phyloP scores from a whole-genome alignment of 2,888 invertebrate species.

The Subacronicta megacephala region DNA sequence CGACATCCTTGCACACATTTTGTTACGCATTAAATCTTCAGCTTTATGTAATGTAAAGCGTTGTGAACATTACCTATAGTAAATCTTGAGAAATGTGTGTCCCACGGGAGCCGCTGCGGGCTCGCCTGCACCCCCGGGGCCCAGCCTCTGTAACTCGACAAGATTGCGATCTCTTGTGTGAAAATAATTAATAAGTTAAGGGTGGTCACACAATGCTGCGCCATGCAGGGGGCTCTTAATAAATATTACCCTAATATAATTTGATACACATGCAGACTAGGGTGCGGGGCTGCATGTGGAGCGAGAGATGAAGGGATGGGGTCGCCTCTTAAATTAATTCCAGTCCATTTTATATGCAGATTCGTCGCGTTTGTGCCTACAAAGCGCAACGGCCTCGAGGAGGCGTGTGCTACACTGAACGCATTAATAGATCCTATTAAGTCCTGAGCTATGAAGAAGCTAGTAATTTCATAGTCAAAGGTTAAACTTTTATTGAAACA shows the following conservation, averaged over 20 bases:
- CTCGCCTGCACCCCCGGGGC: not conserved
- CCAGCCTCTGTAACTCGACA: not conserved
- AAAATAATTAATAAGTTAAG: conserved; percentile 61
- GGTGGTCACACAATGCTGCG: conserved; percentile 42
- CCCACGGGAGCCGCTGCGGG: conserved; percentile 10
- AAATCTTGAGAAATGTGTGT: conserved; percentile 1
- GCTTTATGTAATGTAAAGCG: not conserved
- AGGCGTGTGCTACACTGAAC: conserved; percentile 3
- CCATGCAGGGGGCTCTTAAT: conserved; percentile 45
- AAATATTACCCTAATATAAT: conserved; percentile 59
- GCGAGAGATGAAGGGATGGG: not conserved
- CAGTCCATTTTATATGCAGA: conserved; percentile 56
- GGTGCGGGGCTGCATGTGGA: not conserved
- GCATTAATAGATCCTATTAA: not conserved
- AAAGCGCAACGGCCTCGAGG: conserved; percentile 37
- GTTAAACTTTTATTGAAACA: too few relatives aligned
- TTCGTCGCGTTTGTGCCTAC: conserved; percentile 37
- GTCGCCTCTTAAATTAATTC: conserved; percentile 36
- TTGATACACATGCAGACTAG: conserved; percentile 37
- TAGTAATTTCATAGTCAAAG: not conserved
- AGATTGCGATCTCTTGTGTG: conserved; percentile 48
- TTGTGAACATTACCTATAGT: conserved; percentile 2
- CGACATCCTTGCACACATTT: conserved; percentile 7
- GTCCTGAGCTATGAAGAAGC: not conserved
- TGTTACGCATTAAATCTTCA: conserved; percentile 12